Base-by-base conservation (phyloP, 2,113 vertebrate genomes). In the Tringa solitaria region DNA sequence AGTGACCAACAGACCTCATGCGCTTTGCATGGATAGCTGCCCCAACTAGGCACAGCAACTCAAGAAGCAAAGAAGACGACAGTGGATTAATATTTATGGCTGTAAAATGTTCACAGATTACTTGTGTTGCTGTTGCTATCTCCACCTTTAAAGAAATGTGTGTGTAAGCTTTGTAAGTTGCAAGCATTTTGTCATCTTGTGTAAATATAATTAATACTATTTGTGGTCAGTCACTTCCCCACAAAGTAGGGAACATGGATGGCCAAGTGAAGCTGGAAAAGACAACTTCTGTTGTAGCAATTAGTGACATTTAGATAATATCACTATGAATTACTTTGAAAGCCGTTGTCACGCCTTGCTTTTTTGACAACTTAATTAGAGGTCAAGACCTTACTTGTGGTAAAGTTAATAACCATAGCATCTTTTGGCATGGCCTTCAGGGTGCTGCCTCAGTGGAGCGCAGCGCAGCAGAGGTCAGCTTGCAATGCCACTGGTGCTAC, bases 241-340 rank as follows among this genome's bases (percentile, higher is more conserved):
- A 39, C 37, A 16, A 78, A 74, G 35, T 1, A 48, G 45, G 48
- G 32, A 84, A 27, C 6, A 7, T 32, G 35, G 48, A 64, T 65
- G 27, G 20, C 57, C 41, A 54, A 57, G 35, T 5, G 12, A 91
- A 89, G 46, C 51, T 89, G 56, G 54, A 86, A 81, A 75, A 69
- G 51, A 26, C 67, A 60, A 16, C 32, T 92, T 80, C n/a, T 37
- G 20, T 84, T 89, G 51, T 65, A 94, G 64, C 81, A 80, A 78
- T 95, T 94, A 96, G 35, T 80, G 59, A 77, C 43, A 10, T 81
- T 75, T 70, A 94, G 95, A 80, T 95, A 72, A 23, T 84, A 83
- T 63, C 67, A 30, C 32, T 50, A 1, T 20, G 19, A 95, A 73
- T 93, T 93, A 73, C 73, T 92, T 93, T 60, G 48, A 79, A 84